Evolutionary conservation across 2,888 invertebrate genomes (phyloP).

Genomic region (Azorinus chamasolen): DNA sequence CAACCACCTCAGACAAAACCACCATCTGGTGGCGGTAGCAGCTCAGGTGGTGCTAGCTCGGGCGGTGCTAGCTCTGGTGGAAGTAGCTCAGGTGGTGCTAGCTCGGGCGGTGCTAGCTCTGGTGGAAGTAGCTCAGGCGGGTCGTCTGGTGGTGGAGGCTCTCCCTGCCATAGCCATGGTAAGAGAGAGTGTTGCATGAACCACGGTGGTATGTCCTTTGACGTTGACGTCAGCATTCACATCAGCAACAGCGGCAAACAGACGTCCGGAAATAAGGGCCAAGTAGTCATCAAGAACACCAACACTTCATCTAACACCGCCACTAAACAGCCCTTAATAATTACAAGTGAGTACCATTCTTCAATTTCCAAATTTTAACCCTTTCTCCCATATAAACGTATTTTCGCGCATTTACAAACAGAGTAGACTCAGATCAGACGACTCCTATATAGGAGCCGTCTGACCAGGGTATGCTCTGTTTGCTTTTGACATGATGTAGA

Average conservation of each 20-base stretch:
- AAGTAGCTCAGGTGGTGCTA: conserved; percentile 1
- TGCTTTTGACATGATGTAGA: no score
- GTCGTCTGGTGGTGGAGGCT: not conserved
- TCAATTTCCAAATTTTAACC: no score
- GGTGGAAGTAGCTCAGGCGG: conserved; percentile 8
- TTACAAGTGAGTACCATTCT: no score
- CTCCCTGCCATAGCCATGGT: conserved; percentile 50
- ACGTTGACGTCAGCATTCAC: conserved; percentile 67
- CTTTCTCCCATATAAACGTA: no score
- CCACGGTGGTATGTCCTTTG: conserved; percentile 55
- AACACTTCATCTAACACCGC: not conserved
- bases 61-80: conserved; percentile 1
- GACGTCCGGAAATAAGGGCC: not conserved
- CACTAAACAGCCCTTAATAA: not conserved
- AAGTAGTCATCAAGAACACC: no score
- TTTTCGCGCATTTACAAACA: no score
- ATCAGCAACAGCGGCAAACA: conserved; percentile 37
- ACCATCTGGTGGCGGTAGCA: not conserved
- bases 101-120: not conserved
- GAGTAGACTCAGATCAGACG: no score
- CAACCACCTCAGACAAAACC: conserved; percentile 4
- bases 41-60: not conserved
- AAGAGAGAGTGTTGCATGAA: conserved; percentile 51
- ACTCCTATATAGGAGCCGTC: no score
- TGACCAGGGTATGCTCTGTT: no score